Base-by-base conservation (phyloP, 2,113 vertebrate genomes). In the Oryzias woworae region DNA sequence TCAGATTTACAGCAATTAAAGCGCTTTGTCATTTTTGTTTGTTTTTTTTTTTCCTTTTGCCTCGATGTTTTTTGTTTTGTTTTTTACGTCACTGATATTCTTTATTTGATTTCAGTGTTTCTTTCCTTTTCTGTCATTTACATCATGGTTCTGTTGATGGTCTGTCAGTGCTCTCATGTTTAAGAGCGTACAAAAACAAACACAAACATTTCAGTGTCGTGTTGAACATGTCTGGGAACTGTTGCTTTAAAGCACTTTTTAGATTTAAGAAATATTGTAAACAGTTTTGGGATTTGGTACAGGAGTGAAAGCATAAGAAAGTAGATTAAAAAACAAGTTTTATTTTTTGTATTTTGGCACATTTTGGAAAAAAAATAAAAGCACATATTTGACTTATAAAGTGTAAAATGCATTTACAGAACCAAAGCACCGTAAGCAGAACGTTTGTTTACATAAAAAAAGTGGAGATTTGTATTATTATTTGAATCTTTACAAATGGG, bases 1-100 rank as follows among this genome's bases (percentile, higher is more conserved):
- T 74, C 44, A 70, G 45, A 62, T 63, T 46, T 76, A 46, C 23
- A 28, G 61, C 63, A 61, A 62, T 73, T 55, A 47, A 45, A 69
- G 58, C 66, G 62, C 36, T 83, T 83, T 71, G 62, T 58, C 53
- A 15, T 66, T 68, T 65, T 60, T 62, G 51, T 79, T 86, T 69
- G 46, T 74, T 28, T 64, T 16, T 47, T 54, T 20, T 61, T 53
- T 31, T 16, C 17, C 61, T 57, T 62, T 44, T 45, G 20, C 14
- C 45, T n/a, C 1, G 14, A 28, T 36, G 18, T 12, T 13, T 14
- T 1, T n/a, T 51, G 20, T 20, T 20, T 45, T 0, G 12, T 44
- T 42, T 66, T 22, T 36, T 14, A 14, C 6, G 14, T 5, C 7
- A 12, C 48, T 65, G 20, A 64, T 69, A 31, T 12, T 2, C 7